Evolutionary conservation across 2,888 invertebrate genomes (phyloP), one percentile per base, ranked within the genome.

Genomic region (Tupiocoris notatus): DNA sequence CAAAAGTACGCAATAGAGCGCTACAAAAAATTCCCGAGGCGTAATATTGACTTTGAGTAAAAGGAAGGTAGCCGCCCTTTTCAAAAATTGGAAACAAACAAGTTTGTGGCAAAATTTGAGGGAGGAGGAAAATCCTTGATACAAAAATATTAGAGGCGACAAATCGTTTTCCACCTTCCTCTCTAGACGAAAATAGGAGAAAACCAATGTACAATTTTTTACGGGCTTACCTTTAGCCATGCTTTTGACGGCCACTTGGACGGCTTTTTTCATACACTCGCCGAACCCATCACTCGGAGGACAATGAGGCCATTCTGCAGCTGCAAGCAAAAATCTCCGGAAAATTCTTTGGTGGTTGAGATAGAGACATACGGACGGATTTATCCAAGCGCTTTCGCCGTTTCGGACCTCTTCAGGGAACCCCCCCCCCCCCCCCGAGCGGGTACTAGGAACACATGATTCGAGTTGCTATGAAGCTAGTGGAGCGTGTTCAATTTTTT

Each of bases 201-300:
- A 59, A 59, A 9, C 18, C 3, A 18, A n/a, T 59, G 6, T 3
- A 17, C 3, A 59, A 59, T 59, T 17, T 12, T 61, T 1, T 17
- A 9, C 12, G 56, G 17, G 20, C 58, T 22, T 23, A 62, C 73
- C 73, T 62, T 1, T 16, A 3, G 62, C 61, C 16, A 62, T 73
- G 39, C 24, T 73, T 22, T 18, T 54, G 6, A 63, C 63, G 1
- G 63, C 73, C 22, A 20, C 20, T 54, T 73, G 39, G 12, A 73
- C 22, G 3, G 73, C 73, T 20, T 21, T n/a, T 63, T 21, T 61
- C 73, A 73, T 62, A 22, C 73, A 73, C 24, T 73, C 73, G 7
- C 18, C n/a, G 24, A 24, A 73, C 2, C 73, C 73, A 12, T 62
- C 21, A 20, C 73, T 62, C 0, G 39, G 62, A 6, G 62, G 6